Percentiles rank a stretch among this genome's conserved stretches.
Evolutionary conservation across 1,140 invertebrate genomes (phyloP).

Genomic region (Tetragnatha versicolor): DNA sequence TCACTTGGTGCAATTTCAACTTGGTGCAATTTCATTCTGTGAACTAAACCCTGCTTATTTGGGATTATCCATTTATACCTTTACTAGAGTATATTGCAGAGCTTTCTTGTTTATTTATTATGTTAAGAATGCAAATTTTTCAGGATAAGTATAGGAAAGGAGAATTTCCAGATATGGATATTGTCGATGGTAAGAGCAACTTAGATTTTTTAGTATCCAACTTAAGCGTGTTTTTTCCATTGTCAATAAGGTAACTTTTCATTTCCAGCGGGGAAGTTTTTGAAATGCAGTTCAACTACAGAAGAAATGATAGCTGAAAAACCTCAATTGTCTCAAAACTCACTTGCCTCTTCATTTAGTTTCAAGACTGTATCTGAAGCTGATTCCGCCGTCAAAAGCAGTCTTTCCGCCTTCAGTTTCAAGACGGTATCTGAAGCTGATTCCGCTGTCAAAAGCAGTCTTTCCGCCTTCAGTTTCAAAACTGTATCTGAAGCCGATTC

Average conservation of each 20-base stretch:
- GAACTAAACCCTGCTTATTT: too few species aligned
- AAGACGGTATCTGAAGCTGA: background rate
- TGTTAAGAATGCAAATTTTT: background rate
- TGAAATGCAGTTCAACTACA: background rate
- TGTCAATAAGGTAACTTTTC: slow-evolving; percentile 7
- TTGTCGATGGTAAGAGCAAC: background rate
- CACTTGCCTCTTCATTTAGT: background rate
- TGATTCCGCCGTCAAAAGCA: background rate
- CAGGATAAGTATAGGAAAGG: background rate
- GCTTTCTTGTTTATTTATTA: background rate
- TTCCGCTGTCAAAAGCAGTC: background rate
- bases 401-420: slow-evolving; percentile 25
- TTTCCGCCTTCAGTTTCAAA: slow-evolving; percentile 5
- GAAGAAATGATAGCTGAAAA: slow-evolving; percentile 17
- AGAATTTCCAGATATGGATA: background rate
- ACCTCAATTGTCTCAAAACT: background rate
- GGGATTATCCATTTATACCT: too few species aligned
- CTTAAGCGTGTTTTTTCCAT: background rate
- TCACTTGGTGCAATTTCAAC: too few species aligned
- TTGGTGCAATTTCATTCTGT: too few species aligned
- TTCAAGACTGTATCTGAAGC: background rate
- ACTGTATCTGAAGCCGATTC: background rate
- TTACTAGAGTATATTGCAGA: too few species aligned
- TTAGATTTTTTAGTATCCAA: background rate
- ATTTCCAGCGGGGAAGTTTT: too few species aligned